A percentile compares a stretch with the other conserved stretches of the same genome.
phyloP scores from a whole-genome alignment of 2,113 vertebrate species.

The Myotis lucifugus region DNA sequence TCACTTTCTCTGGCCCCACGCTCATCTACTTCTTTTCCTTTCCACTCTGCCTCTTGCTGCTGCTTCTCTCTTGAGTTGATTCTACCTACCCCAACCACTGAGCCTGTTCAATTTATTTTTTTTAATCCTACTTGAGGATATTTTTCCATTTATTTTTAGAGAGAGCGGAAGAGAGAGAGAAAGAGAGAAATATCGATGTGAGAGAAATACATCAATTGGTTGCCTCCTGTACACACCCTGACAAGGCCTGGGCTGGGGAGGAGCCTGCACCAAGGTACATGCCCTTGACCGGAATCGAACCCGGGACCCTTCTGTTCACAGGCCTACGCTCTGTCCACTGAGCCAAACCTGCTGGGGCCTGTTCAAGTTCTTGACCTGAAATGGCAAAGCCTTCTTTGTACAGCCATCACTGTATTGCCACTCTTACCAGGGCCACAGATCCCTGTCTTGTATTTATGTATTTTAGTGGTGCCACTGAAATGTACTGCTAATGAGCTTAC shows the following conservation, averaged over 20 bases:
- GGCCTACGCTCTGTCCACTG: too few species aligned
- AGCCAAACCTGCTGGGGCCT: too few species aligned
- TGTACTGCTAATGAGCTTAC: neutral
- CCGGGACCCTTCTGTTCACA: too few species aligned
- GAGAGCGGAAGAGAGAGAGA: too few species aligned
- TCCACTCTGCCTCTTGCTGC: neutral
- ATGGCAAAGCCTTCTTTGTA: neutral
- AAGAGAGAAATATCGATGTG: too few species aligned
- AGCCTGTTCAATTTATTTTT: neutral
- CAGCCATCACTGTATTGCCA: neutral
- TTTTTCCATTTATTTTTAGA: too few species aligned
- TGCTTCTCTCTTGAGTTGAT: neutral
- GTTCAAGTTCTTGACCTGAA: neutral
- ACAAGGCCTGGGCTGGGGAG: too few species aligned
- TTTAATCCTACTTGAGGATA: too few species aligned
- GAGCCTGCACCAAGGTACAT: too few species aligned
- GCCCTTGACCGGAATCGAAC: too few species aligned
- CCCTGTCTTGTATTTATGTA: neutral
- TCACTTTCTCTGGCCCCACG: rapidly evolving
- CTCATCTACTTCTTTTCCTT: neutral
- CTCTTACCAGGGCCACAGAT: neutral
- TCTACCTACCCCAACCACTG: neutral
- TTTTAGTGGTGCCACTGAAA: neutral
- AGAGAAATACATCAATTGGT: too few species aligned
- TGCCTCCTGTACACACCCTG: too few species aligned